phyloP scores from a whole-genome alignment of 2,888 invertebrate species.

The Diarsia dahlii region DNA sequence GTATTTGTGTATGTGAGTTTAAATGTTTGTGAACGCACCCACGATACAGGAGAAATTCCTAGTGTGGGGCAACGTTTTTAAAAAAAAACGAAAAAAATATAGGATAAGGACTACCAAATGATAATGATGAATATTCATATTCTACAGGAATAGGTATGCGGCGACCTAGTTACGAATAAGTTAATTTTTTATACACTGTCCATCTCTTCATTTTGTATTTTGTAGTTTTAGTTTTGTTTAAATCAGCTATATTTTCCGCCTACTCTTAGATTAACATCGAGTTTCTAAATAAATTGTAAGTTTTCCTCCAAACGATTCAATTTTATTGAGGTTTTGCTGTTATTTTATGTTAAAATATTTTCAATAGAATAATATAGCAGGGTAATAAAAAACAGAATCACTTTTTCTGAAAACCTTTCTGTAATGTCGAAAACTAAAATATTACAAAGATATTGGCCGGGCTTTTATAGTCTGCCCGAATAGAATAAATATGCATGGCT shows the following conservation, averaged over 20 bases:
- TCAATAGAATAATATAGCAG: background rate
- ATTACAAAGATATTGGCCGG: background rate
- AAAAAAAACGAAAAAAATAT: too few species aligned
- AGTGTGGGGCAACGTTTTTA: too few species aligned
- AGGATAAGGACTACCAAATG: background rate
- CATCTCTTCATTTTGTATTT: background rate
- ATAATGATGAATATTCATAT: background rate
- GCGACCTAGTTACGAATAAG: background rate
- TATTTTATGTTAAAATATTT: background rate
- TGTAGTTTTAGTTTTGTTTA: background rate
- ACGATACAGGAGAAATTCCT: too few species aligned
- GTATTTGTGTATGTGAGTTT: too few species aligned
- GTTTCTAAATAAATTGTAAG: background rate
- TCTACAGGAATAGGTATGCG: background rate
- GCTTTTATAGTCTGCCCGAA: background rate
- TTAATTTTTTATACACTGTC: background rate
- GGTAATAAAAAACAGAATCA: background rate
- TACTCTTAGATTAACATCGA: background rate
- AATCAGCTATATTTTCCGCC: background rate
- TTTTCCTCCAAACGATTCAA: background rate
- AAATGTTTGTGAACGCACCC: too few species aligned
- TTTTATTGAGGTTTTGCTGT: slow-evolving; percentile 1
- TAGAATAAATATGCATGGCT: slow-evolving; percentile 8
- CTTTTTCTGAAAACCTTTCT: background rate
- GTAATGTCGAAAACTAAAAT: background rate